Conservation (phyloP, 2,797 vertebrate species). For the Sebastes umbrosus region DNA sequence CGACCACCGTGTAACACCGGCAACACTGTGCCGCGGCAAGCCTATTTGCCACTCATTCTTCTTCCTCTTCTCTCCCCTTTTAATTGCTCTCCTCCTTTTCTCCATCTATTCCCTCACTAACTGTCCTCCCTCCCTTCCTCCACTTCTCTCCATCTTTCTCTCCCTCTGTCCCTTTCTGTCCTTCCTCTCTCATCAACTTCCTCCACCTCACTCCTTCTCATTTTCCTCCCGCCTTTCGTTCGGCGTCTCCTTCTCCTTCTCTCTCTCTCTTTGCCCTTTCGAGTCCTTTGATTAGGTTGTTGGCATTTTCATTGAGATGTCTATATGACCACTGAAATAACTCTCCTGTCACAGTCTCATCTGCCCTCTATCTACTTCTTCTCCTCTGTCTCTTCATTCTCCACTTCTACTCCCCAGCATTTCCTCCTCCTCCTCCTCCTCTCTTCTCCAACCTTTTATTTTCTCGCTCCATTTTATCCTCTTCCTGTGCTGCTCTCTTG, state of each 20-base stretch:
- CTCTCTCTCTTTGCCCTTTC: slow-evolving; percentile 69
- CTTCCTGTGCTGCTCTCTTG: slow-evolving; percentile 42
- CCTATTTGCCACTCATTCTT: not conserved
- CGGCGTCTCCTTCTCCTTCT: slow-evolving; percentile 26
- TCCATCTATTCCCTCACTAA: not conserved
- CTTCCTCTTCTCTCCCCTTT: not conserved
- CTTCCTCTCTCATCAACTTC: slow-evolving; percentile 28
- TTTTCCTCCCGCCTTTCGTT: slow-evolving; percentile 9
- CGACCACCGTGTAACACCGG: no score
- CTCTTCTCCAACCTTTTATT: slow-evolving; percentile 39
- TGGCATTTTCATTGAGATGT: slow-evolving; percentile 82
- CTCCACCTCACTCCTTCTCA: slow-evolving; percentile 23
- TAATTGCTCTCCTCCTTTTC: slow-evolving; percentile 4
- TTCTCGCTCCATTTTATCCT: slow-evolving; percentile 41
- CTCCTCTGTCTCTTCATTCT: slow-evolving; percentile 54
- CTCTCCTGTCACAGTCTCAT: slow-evolving; percentile 70
- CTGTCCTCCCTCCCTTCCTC: not conserved
- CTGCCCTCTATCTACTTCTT: slow-evolving; percentile 56
- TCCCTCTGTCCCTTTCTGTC: not conserved
- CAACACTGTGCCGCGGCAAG: no score
- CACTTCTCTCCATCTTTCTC: not conserved
- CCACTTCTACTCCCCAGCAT: slow-evolving; percentile 20
- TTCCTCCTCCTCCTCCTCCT: slow-evolving; percentile 26
- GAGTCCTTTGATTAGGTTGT: slow-evolving; percentile 78
- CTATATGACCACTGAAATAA: slow-evolving; percentile 77